Evolutionary conservation across 35 echinoderm and acorn worm species (phyloP).

Genomic region (Ptychodera flava): DNA sequence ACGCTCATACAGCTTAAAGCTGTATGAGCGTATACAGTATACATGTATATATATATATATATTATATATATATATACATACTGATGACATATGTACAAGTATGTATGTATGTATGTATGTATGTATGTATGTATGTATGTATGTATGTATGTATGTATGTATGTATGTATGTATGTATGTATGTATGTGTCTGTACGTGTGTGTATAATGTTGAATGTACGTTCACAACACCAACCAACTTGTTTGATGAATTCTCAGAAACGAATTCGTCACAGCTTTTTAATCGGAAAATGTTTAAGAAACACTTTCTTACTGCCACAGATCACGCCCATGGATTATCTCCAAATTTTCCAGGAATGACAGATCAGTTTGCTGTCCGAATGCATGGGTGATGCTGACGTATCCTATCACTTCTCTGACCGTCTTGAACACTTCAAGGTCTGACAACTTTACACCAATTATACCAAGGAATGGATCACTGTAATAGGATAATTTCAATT

Average conservation of each 20-base stretch:
- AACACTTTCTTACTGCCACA: conserved; percentile 88
- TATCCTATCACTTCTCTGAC: conserved; percentile 65
- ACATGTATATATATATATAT: too few species aligned
- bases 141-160: conserved; percentile 2
- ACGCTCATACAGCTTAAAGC: too few species aligned
- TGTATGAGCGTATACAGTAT: too few species aligned
- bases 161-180: conserved; percentile 2
- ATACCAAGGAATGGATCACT: conserved; percentile 47
- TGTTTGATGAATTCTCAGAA: too few species aligned
- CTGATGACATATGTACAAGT: too few species aligned
- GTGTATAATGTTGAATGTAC: neutral
- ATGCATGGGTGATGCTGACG: conserved; percentile 49
- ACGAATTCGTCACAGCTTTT: too few species aligned
- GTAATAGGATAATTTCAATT: too few species aligned
- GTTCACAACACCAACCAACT: neutral
- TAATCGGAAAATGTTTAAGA: too few species aligned
- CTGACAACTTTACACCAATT: neutral
- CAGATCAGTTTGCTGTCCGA: conserved; percentile 27
- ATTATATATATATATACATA: too few species aligned
- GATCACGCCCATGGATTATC: conserved; percentile 52
- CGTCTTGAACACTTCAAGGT: conserved; percentile 42
- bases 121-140: conserved; percentile 2
- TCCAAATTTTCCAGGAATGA: conserved; percentile 65
- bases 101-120: neutral
- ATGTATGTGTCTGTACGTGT: neutral